Percentiles rank a stretch among this genome's conserved stretches.
These are phyloP conservation scores for Parochlus steinenii DNA, from an alignment of 2,888 invertebrate genomes.

Conservation along the genomic window DNA sequence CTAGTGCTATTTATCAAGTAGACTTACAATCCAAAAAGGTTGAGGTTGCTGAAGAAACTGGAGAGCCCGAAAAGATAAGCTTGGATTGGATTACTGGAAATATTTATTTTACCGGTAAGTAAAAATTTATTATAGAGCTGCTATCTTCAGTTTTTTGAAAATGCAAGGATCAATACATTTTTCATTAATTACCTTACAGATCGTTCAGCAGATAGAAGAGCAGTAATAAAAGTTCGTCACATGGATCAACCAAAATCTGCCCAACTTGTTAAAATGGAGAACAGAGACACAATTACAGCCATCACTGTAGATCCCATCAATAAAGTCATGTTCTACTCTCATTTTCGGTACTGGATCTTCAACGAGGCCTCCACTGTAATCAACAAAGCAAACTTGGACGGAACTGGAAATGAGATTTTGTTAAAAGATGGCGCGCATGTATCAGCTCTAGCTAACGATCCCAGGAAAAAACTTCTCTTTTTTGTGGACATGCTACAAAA, in stretches of 20 bases:
- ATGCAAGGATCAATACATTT: too few species aligned
- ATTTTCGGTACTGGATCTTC: constrained; percentile 30
- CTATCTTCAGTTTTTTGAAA: too few species aligned
- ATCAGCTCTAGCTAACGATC: constrained; percentile 33
- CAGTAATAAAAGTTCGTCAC: constrained; percentile 38
- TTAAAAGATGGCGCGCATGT: constrained; percentile 24
- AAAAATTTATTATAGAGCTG: too few species aligned
- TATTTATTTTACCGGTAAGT: constrained; percentile 47
- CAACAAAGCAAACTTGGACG: constrained; percentile 37
- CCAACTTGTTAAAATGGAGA: constrained; percentile 33
- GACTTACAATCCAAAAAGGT: constrained; percentile 26
- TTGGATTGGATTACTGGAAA: constrained; percentile 61
- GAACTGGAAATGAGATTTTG: constrained; percentile 31
- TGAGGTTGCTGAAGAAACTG: constrained; percentile 28
- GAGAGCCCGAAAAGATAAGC: constrained; percentile 38
- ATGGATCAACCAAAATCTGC: constrained; percentile 38
- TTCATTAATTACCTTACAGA: background rate
- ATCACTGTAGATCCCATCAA: constrained; percentile 46
- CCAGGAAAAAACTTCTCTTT: constrained; percentile 46
- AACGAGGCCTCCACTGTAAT: constrained; percentile 32
- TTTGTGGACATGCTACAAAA: too few species aligned
- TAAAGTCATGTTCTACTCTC: constrained; percentile 40
- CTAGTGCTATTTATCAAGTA: constrained; percentile 28
- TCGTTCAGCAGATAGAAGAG: background rate
- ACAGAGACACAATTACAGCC: constrained; percentile 37